phyloP scores from a whole-genome alignment of 1,140 invertebrate genomes.

The Dendrolimus kikuchii region DNA sequence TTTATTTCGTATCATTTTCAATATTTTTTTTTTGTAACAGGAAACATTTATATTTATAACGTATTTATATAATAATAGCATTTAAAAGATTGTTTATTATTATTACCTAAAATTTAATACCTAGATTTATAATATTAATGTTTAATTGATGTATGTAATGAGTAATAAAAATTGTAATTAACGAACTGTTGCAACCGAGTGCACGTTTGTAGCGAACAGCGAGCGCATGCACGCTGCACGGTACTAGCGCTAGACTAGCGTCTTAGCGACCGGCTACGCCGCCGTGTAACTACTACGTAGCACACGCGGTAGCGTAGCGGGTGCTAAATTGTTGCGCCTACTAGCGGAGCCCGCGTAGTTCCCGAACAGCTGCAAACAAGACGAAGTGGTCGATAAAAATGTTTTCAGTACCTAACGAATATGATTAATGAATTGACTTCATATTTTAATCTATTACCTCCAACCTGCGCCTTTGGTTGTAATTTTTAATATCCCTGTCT shows the following conservation, averaged over 20 bases:
- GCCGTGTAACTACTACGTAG: not conserved
- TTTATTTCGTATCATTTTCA: slow-evolving; percentile 72
- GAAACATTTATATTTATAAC: slow-evolving; percentile 75
- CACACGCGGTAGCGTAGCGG: not conserved
- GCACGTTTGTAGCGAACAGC: slow-evolving; percentile 46
- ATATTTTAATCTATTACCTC: slow-evolving; percentile 69
- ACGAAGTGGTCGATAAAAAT: slow-evolving; percentile 47
- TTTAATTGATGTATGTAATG: slow-evolving; percentile 71
- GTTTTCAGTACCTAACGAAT: slow-evolving; percentile 63
- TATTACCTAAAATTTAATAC: slow-evolving; percentile 73
- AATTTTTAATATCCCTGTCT: slow-evolving; percentile 65
- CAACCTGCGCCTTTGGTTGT: slow-evolving; percentile 63
- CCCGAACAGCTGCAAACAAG: slow-evolving; percentile 40
- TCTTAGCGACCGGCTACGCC: slow-evolving; percentile 2
- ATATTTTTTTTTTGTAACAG: slow-evolving; percentile 73
- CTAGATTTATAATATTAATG: slow-evolving; percentile 72
- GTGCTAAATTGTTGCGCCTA: slow-evolving; percentile 6
- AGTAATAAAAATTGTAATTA: slow-evolving; percentile 70
- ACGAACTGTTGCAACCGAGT: slow-evolving; percentile 63
- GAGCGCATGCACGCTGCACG: slow-evolving; percentile 20
- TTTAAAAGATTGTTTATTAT: slow-evolving; percentile 73
- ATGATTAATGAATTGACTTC: slow-evolving; percentile 72
- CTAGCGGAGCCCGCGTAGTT: slow-evolving; percentile 18
- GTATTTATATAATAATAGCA: slow-evolving; percentile 74
- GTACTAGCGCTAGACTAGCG: not conserved